Percentiles rank a stretch among this genome's conserved stretches.
These are phyloP conservation scores for Leptinotarsa undecemlineata DNA, from an alignment of 1,140 invertebrate species.

Conservation along the genomic window DNA sequence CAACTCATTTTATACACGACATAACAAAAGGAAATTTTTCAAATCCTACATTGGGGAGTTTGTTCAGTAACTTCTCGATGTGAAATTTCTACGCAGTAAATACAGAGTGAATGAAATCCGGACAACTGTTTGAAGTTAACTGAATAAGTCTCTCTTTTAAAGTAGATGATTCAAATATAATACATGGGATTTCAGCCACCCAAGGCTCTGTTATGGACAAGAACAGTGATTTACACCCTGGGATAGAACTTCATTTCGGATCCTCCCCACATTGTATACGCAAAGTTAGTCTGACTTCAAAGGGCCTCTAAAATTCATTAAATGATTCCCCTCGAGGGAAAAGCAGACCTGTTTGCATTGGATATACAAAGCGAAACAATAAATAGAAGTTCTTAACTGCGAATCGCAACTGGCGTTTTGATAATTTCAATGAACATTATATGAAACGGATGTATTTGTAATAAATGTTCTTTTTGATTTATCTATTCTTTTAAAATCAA, in stretches of 20 bases:
- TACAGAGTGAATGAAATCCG: too few relatives aligned
- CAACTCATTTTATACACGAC: too few relatives aligned
- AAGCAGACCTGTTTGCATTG: neutral
- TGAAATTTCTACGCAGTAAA: too few relatives aligned
- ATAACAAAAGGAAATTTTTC: too few relatives aligned
- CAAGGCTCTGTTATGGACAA: neutral
- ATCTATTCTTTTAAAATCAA: too few relatives aligned
- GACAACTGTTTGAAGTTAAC: neutral
- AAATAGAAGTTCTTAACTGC: neutral
- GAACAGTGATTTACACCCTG: neutral
- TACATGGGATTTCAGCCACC: neutral
- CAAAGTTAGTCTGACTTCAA: slow-evolving; percentile 6
- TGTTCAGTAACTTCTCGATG: too few relatives aligned
- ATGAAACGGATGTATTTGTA: too few relatives aligned
- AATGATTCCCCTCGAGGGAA: neutral
- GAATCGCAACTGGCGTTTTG: too few relatives aligned
- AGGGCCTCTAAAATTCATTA: slow-evolving; percentile 5
- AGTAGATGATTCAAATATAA: neutral
- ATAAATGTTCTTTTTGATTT: too few relatives aligned
- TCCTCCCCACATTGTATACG: neutral
- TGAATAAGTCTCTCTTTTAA: neutral
- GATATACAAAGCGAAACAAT: neutral
- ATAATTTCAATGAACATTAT: too few relatives aligned
- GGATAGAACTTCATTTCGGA: neutral
- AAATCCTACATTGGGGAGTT: too few relatives aligned